Conservation (phyloP, 1,140 invertebrate genomes). For the Calephelis virginiensis region DNA sequence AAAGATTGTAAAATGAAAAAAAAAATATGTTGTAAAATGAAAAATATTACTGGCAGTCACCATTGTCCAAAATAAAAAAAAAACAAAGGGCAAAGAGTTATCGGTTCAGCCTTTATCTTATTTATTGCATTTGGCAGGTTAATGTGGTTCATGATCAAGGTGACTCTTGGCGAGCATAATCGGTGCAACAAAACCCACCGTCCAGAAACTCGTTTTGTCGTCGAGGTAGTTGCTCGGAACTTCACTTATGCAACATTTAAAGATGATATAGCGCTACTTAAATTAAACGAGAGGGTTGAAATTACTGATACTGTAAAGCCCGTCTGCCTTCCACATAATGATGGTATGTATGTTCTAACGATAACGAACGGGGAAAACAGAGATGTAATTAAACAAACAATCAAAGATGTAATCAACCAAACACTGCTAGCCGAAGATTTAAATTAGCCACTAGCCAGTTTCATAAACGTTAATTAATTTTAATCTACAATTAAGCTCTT, state of each 20-base stretch:
- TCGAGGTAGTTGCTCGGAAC: constrained; percentile 84
- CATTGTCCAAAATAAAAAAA: too few relatives aligned
- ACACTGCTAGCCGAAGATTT: too few relatives aligned
- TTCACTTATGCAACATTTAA: constrained; percentile 90
- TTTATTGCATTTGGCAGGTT: constrained; percentile 77
- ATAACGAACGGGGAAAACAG: background rate
- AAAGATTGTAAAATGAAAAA: too few relatives aligned
- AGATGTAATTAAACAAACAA: too few relatives aligned
- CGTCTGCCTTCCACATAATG: constrained; percentile 85
- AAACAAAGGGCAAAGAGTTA: too few relatives aligned
- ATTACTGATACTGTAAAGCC: constrained; percentile 87
- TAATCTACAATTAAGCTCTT: too few relatives aligned
- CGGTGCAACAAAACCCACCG: constrained; percentile 84
- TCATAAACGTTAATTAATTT: too few relatives aligned
- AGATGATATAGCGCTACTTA: constrained; percentile 89
- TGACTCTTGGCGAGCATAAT: constrained; percentile 90
- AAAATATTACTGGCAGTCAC: too few relatives aligned
- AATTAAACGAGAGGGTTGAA: constrained; percentile 85
- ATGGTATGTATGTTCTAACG: constrained; percentile 74
- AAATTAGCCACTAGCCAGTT: too few relatives aligned
- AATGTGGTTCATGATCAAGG: constrained; percentile 94
- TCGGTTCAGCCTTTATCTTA: background rate
- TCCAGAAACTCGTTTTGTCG: constrained; percentile 85
- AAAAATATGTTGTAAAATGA: too few relatives aligned
- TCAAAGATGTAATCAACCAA: too few relatives aligned